phyloP scores from a whole-genome alignment of 2,888 invertebrate species.

The Zaprionus lineosus region DNA sequence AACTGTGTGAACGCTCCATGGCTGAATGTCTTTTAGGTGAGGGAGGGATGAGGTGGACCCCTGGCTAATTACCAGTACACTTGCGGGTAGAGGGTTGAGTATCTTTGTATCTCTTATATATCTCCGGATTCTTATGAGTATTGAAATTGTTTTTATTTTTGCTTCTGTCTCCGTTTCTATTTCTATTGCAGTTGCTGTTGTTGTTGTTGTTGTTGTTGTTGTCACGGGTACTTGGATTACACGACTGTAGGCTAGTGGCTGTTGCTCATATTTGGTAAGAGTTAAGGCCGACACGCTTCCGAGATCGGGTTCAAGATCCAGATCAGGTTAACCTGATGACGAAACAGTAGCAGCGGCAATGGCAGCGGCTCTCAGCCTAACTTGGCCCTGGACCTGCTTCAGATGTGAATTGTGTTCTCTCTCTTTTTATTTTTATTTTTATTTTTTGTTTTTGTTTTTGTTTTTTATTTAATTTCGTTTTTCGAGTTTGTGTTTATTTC shows the following conservation, averaged over 20 bases:
- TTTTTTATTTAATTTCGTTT: conserved; percentile 46
- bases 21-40: background rate
- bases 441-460: conserved; percentile 36
- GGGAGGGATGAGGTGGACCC: too few relatives aligned
- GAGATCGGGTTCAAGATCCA: conserved; percentile 20
- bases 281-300: conserved; percentile 53
- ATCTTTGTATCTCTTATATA: too few relatives aligned
- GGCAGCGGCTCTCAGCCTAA: conserved; percentile 1
- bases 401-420: background rate
- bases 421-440: conserved; percentile 12
- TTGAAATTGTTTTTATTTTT: conserved; percentile 5
- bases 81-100: too few relatives aligned
- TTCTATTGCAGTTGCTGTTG: conserved; percentile 31
- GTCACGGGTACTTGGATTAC: conserved; percentile 54
- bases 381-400: conserved; percentile 2
- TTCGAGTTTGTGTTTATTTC: conserved; percentile 11
- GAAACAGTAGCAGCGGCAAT: conserved; percentile 1
- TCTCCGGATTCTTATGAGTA: too few relatives aligned
- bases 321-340: conserved; percentile 21
- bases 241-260: conserved; percentile 24
- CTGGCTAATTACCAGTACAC: too few relatives aligned
- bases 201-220: background rate
- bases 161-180: conserved; percentile 42
- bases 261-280: conserved; percentile 68
- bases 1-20: conserved; percentile 70